Conservation (phyloP, 2,113 vertebrate genomes). For the Macroglossus sobrinus region DNA sequence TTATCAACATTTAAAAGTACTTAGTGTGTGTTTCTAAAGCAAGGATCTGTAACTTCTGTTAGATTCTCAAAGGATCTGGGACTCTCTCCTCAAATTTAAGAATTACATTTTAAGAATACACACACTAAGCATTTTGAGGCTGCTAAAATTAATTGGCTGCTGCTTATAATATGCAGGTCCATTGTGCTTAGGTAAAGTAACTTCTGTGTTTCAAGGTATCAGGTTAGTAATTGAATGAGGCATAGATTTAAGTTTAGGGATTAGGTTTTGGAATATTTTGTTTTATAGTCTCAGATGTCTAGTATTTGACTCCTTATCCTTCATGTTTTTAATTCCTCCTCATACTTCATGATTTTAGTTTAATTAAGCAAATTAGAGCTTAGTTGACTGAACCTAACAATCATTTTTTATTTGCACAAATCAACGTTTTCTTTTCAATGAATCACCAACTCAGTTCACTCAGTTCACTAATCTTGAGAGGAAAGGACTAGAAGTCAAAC, state of each 20-base stretch:
- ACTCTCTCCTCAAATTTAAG: constrained; percentile 7
- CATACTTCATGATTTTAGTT: background rate
- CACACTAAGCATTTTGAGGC: background rate
- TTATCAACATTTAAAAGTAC: background rate
- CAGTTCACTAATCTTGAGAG: background rate
- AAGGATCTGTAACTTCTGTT: constrained; percentile 14
- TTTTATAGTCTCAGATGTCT: background rate
- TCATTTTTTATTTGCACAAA: background rate
- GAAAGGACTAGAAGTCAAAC: background rate
- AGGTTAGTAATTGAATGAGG: background rate
- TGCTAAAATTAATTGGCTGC: background rate
- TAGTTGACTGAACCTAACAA: background rate
- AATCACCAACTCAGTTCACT: background rate
- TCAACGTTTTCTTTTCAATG: constrained; percentile 18
- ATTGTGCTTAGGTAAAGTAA: background rate
- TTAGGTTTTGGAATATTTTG: background rate
- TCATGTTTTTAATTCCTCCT: background rate
- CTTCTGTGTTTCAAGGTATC: background rate
- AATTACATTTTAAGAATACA: background rate
- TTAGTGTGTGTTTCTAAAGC: constrained; percentile 28
- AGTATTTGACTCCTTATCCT: background rate
- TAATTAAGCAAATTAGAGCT: constrained; percentile 25
- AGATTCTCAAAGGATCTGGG: constrained; percentile 7
- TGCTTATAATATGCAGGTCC: background rate
- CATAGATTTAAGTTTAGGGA: background rate